A percentile compares a stretch with the other conserved stretches of the same genome.
phyloP scores from a whole-genome alignment of 64 coral and sea anemone genomes.

The Exaiptasia diaphana region DNA sequence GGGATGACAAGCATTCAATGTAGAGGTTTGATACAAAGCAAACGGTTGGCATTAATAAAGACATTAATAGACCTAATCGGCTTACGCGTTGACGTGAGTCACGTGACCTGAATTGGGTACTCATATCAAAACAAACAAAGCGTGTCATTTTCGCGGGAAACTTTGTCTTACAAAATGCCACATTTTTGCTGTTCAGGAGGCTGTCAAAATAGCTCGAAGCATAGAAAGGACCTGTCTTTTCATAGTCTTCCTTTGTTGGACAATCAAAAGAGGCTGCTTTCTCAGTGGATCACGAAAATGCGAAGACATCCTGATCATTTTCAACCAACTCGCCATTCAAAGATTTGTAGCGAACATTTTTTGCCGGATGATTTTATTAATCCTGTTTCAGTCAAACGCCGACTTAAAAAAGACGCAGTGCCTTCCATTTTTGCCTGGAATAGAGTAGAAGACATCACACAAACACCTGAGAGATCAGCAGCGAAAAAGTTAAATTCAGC shows the following conservation, averaged over 20 bases:
- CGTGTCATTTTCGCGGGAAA: background rate
- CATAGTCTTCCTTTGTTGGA: slow-evolving; percentile 8
- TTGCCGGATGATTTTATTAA: slow-evolving; percentile 9
- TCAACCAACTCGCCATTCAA: slow-evolving; percentile 26
- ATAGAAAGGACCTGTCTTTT: background rate
- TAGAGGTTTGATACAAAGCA: too few species aligned
- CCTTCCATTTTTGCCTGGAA: slow-evolving; percentile 58
- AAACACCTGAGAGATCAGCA: background rate
- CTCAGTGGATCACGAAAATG: slow-evolving; percentile 51
- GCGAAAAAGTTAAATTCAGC: background rate
- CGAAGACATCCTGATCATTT: slow-evolving; percentile 37
- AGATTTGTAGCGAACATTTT: slow-evolving; percentile 67
- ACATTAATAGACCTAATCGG: too few species aligned
- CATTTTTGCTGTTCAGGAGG: slow-evolving; percentile 20
- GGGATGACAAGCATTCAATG: too few species aligned
- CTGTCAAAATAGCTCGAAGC: slow-evolving; percentile 1
- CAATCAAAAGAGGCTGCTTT: background rate
- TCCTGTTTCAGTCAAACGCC: slow-evolving; percentile 23
- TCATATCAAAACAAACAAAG: too few species aligned
- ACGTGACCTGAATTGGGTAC: too few species aligned
- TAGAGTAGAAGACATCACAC: background rate
- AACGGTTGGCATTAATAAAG: too few species aligned
- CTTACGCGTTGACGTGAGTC: too few species aligned
- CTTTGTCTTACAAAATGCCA: background rate
- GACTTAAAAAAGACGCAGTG: slow-evolving; percentile 33